Evolutionary conservation across 1,140 invertebrate species (phyloP).

Genomic region (Drosophila paulistorum): DNA sequence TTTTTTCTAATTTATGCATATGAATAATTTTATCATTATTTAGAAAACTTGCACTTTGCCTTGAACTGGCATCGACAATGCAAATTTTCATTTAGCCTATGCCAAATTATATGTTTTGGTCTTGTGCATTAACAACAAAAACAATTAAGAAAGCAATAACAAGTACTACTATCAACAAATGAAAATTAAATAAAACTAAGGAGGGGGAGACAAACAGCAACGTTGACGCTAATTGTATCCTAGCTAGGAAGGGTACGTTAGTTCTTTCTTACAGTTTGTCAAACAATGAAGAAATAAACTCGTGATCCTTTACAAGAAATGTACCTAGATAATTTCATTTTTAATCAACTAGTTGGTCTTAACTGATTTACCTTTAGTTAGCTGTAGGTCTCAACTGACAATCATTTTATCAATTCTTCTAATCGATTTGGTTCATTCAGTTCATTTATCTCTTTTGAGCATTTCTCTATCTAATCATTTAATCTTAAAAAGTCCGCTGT

Average conservation of each 20-base stretch:
- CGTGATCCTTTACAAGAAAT: too few relatives aligned
- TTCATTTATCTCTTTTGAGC: too few relatives aligned
- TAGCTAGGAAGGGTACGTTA: not conserved
- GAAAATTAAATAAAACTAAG: not conserved
- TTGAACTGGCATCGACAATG: slow-evolving; percentile 6
- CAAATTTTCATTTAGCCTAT: not conserved
- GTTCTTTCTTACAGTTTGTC: not conserved
- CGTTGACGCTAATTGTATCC: not conserved
- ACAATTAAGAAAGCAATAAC: not conserved
- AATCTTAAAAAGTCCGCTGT: too few relatives aligned
- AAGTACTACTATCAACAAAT: not conserved
- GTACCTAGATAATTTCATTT: too few relatives aligned
- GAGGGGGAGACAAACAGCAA: not conserved
- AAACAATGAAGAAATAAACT: not conserved
- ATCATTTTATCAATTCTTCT: too few relatives aligned
- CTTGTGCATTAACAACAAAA: not conserved
- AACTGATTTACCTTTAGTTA: too few relatives aligned
- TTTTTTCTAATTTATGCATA: slow-evolving; percentile 7
- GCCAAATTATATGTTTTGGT: slow-evolving; percentile 5
- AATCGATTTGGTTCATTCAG: too few relatives aligned
- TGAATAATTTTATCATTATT: not conserved
- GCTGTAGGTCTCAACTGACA: too few relatives aligned
- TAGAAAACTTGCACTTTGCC: slow-evolving; percentile 4
- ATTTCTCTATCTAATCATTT: too few relatives aligned
- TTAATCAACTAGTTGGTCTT: too few relatives aligned